Conservation (phyloP, 2,888 invertebrate genomes). For the Aphidius colemani region DNA sequence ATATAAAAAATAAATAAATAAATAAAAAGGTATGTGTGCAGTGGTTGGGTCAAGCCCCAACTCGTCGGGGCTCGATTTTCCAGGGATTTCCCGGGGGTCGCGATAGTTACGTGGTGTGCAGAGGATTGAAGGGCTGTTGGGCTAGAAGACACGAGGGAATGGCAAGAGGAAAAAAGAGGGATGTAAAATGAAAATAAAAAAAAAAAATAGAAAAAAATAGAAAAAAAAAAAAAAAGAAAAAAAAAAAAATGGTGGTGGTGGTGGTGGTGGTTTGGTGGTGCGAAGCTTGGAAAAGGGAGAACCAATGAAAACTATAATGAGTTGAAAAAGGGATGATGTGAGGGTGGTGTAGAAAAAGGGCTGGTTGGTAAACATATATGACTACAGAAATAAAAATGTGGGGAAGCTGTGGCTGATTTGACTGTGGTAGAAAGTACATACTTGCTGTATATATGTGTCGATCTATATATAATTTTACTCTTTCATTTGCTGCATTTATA, state of each 20-base stretch:
- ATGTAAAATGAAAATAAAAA: conserved; percentile 52
- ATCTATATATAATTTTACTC: too few relatives aligned
- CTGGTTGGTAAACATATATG: too few relatives aligned
- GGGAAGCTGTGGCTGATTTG: not conserved
- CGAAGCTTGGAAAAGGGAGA: conserved; percentile 5
- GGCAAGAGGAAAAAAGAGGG: conserved; percentile 36
- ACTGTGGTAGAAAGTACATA: not conserved
- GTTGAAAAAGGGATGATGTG: not conserved
- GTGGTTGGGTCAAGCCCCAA: conserved; percentile 8
- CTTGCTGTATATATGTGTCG: not conserved
- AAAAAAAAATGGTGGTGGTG: conserved; percentile 27
- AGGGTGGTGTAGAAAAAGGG: too few relatives aligned
- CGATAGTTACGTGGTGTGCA: conserved; percentile 43
- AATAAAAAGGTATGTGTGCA: not conserved
- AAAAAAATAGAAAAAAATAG: conserved; percentile 39
- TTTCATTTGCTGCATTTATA: too few relatives aligned
- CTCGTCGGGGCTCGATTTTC: conserved; percentile 53
- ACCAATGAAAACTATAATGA: conserved; percentile 14
- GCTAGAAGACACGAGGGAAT: conserved; percentile 32
- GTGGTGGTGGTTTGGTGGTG: conserved; percentile 9
- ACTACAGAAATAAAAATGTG: too few relatives aligned
- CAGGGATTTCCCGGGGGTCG: conserved; percentile 59
- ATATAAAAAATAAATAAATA: too few relatives aligned
- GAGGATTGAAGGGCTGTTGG: conserved; percentile 27
- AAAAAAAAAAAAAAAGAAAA: conserved; percentile 42